These are phyloP conservation scores for Eulemur rufifrons DNA, from an alignment of 2,113 vertebrate species.

Conservation along the genomic window DNA sequence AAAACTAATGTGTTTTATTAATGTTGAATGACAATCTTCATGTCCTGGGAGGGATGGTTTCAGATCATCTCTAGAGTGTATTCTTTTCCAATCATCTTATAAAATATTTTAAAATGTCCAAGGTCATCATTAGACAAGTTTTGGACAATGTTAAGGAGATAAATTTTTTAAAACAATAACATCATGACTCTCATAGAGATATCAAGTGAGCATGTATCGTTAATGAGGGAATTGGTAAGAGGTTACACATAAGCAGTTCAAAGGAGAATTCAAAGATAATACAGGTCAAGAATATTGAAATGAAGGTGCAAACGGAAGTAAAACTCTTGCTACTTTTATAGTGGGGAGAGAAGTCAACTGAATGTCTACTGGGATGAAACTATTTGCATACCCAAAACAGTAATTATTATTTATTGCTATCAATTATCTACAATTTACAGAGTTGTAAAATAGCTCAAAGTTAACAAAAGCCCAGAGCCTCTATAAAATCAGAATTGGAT, in stretches of 20 bases:
- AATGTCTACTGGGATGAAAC: not conserved
- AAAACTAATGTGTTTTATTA: not conserved
- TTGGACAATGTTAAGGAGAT: not conserved
- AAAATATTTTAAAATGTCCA: constrained; percentile 9
- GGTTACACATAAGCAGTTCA: not conserved
- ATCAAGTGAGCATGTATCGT: not conserved
- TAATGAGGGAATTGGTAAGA: not conserved
- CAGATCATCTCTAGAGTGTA: not conserved
- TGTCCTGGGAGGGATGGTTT: not conserved
- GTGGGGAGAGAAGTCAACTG: not conserved
- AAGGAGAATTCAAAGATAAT: not conserved
- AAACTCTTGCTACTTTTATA: not conserved
- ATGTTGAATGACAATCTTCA: constrained; percentile 4
- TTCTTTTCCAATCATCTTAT: not conserved
- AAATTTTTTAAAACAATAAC: not conserved
- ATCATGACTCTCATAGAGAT: not conserved
- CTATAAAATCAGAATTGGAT: constrained; percentile 4
- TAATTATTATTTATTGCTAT: not conserved
- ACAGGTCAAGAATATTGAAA: not conserved
- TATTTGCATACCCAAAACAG: not conserved
- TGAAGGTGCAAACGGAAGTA: not conserved
- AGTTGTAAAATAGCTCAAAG: not conserved
- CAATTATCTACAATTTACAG: constrained; percentile 8
- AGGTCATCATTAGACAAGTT: not conserved
- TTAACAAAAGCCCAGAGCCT: not conserved